Evolutionary conservation across 2,888 invertebrate species (phyloP).

Genomic region (Andrena minutula): DNA sequence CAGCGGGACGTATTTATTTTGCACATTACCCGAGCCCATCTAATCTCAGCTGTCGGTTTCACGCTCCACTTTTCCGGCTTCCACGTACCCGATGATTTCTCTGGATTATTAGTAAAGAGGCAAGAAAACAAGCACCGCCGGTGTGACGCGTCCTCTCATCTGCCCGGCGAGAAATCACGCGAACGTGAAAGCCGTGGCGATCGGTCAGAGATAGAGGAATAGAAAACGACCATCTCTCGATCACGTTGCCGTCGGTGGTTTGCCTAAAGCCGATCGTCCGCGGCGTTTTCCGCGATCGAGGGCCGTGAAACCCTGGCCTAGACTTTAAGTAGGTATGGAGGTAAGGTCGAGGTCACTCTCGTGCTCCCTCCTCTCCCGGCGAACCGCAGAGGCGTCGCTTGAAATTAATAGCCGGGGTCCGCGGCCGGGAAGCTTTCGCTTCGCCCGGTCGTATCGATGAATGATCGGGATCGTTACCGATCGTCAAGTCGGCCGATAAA

Average conservation of each 20-base stretch:
- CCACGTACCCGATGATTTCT: conserved; percentile 34
- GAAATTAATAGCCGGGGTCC: conserved; percentile 45
- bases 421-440: conserved; percentile 44
- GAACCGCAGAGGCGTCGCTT: conserved; percentile 28
- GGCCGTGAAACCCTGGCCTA: conserved; percentile 69
- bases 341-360: conserved; percentile 78
- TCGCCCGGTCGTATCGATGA: conserved; percentile 28
- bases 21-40: conserved; percentile 5
- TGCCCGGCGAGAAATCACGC: conserved; percentile 34
- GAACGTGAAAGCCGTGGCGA: conserved; percentile 35
- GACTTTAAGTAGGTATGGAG: conserved; percentile 81
- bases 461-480: conserved; percentile 30
- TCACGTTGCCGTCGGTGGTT: background rate
- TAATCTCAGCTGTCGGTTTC: conserved; percentile 42
- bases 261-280: background rate
- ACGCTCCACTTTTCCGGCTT: conserved; percentile 58
- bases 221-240: conserved; percentile 21
- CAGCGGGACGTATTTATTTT: conserved; percentile 5
- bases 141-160: conserved; percentile 8
- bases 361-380: conserved; percentile 29
- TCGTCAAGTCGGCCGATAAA: conserved; percentile 1
- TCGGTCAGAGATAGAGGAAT: background rate
- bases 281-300: conserved; percentile 33
- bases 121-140: background rate
- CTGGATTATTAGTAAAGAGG: conserved; percentile 18